These are phyloP conservation scores for Yponomeuta plumbellus DNA, from an alignment of 2,888 invertebrate species.

Conservation along the genomic window DNA sequence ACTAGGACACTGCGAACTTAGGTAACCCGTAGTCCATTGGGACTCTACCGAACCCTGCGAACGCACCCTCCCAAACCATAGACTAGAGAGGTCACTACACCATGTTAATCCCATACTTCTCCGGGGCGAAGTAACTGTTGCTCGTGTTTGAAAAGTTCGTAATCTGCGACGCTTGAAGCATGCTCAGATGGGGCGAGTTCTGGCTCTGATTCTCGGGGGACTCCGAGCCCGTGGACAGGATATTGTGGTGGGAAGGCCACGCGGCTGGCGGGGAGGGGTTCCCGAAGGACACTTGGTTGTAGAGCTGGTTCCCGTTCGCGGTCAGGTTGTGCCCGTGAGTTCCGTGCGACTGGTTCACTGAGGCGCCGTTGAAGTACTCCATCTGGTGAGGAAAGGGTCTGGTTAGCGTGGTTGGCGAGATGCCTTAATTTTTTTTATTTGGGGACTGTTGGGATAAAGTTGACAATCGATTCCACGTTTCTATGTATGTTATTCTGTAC, in stretches of 20 bases:
- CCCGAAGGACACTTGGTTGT: constrained; percentile 71
- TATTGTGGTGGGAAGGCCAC: constrained; percentile 68
- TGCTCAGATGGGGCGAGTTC: constrained; percentile 64
- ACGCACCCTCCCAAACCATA: constrained; percentile 9
- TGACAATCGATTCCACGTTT: background rate
- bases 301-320: constrained; percentile 65
- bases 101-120: constrained; percentile 74
- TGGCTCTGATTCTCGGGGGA: constrained; percentile 68
- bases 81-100: constrained; percentile 55
- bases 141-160: constrained; percentile 72
- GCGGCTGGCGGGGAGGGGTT: constrained; percentile 67
- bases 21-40: background rate
- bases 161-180: constrained; percentile 70
- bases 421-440: background rate
- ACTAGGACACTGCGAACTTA: background rate
- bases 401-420: background rate
- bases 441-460: background rate
- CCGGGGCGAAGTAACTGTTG: constrained; percentile 70
- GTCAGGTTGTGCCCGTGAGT: constrained; percentile 63
- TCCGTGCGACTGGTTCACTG: constrained; percentile 65
- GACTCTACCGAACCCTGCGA: background rate
- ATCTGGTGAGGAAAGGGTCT: constrained; percentile 42
- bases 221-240: constrained; percentile 61
- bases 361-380: constrained; percentile 71
- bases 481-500: background rate